phyloP scores from a whole-genome alignment of 2,888 invertebrate genomes.

The Limnephilus rhombicus region DNA sequence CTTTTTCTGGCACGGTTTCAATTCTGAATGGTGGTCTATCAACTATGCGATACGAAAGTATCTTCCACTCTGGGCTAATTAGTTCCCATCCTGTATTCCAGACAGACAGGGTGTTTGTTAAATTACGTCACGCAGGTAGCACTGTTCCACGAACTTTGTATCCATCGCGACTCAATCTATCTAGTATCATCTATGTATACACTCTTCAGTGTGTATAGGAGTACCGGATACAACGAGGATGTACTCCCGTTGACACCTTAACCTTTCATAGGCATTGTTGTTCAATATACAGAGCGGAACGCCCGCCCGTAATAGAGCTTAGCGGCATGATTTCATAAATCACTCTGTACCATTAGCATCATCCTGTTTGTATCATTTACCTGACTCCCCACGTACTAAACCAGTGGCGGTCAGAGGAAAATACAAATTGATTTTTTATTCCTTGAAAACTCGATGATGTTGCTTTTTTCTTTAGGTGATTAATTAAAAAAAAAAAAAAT shows the following conservation, averaged over 20 bases:
- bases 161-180: too few species aligned
- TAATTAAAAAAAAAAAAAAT: too few species aligned
- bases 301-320: constrained; percentile 59
- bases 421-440: neutral
- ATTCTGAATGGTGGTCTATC: neutral
- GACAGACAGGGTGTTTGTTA: neutral
- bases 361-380: constrained; percentile 66
- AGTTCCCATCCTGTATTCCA: neutral
- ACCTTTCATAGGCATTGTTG: constrained; percentile 57
- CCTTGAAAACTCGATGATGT: too few species aligned
- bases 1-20: neutral
- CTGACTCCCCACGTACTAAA: constrained; percentile 55
- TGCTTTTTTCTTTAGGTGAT: too few species aligned
- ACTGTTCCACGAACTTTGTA: neutral
- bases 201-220: too few species aligned
- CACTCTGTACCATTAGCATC: constrained; percentile 65
- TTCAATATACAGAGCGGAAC: constrained; percentile 60
- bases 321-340: constrained; percentile 66
- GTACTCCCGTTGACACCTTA: constrained; percentile 44
- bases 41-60: neutral
- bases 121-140: constrained; percentile 13
- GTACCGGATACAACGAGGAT: neutral
- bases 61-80: neutral
- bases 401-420: constrained; percentile 16
- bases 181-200: too few species aligned